Percentiles rank a stretch among this genome's conserved stretches.
Evolutionary conservation across 2,113 vertebrate genomes (phyloP).

Genomic region (Platysternon megacephalum): DNA sequence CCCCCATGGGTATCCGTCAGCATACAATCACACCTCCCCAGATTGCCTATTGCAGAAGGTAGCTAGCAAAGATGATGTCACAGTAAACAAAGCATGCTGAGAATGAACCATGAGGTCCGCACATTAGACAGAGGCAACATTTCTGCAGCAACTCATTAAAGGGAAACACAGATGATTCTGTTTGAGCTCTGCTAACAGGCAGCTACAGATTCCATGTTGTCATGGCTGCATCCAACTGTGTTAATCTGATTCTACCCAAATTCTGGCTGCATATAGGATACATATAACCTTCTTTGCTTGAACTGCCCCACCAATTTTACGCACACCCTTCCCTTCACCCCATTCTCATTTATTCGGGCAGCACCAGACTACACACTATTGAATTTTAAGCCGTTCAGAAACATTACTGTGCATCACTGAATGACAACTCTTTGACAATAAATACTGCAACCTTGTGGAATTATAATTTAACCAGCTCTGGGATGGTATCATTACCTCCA

Average conservation of each 20-base stretch:
- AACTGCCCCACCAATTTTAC: not conserved
- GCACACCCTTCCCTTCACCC: not conserved
- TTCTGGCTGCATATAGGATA: not conserved
- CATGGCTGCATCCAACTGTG: not conserved
- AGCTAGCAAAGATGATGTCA: not conserved
- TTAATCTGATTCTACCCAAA: not conserved
- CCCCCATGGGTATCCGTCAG: not conserved
- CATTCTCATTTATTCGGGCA: not conserved
- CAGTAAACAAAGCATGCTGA: fast-evolving
- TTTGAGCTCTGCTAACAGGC: not conserved
- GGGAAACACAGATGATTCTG: not conserved
- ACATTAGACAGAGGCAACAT: not conserved
- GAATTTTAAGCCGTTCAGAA: not conserved
- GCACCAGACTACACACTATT: not conserved
- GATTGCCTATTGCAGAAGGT: fast-evolving
- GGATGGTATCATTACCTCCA: not conserved
- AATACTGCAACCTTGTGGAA: not conserved
- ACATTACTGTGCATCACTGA: not conserved
- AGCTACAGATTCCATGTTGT: not conserved
- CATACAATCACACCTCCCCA: not conserved
- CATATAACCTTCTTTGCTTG: not conserved
- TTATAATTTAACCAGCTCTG: not conserved
- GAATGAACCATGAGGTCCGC: not conserved
- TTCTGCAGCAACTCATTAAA: not conserved
- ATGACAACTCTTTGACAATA: not conserved